phyloP scores from a whole-genome alignment of 1,140 invertebrate genomes.

The Temnothorax nylanderi region DNA sequence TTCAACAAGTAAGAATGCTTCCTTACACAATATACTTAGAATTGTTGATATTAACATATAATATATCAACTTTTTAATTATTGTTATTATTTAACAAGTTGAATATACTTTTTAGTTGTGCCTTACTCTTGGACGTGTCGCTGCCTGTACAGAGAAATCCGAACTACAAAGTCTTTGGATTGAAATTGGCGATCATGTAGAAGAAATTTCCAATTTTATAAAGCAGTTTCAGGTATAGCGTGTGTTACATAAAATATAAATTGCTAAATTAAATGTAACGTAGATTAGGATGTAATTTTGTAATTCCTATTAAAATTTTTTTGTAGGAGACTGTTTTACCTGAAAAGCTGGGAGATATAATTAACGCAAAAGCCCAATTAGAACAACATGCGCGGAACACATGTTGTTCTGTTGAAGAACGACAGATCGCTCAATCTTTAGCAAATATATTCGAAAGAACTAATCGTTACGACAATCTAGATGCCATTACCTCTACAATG shows the following conservation, averaged over 20 bases:
- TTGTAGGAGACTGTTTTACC: slow-evolving; percentile 81
- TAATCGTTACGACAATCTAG: slow-evolving; percentile 75
- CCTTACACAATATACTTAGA: slow-evolving; percentile 14
- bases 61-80: slow-evolving; percentile 13
- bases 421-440: slow-evolving; percentile 77
- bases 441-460: slow-evolving; percentile 78
- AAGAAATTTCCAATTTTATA: slow-evolving; percentile 79
- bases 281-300: slow-evolving; percentile 28
- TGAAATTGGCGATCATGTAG: slow-evolving; percentile 81
- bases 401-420: slow-evolving; percentile 71
- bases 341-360: slow-evolving; percentile 83
- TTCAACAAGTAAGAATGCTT: slow-evolving; percentile 87
- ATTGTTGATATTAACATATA: slow-evolving; percentile 22
- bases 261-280: slow-evolving; percentile 12
- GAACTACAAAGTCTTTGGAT: slow-evolving; percentile 81
- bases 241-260: not conserved
- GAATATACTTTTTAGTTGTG: slow-evolving; percentile 78
- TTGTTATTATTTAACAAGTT: slow-evolving; percentile 18
- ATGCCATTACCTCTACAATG: slow-evolving; percentile 29
- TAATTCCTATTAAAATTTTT: slow-evolving; percentile 30
- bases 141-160: slow-evolving; percentile 74
- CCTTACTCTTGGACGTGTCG: slow-evolving; percentile 82
- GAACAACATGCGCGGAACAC: slow-evolving; percentile 74
- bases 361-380: slow-evolving; percentile 79
- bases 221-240: slow-evolving; percentile 81